Percentiles rank a stretch among this genome's conserved stretches.
Conservation (phyloP, 1,140 invertebrate species). For the Battus philenor region DNA sequence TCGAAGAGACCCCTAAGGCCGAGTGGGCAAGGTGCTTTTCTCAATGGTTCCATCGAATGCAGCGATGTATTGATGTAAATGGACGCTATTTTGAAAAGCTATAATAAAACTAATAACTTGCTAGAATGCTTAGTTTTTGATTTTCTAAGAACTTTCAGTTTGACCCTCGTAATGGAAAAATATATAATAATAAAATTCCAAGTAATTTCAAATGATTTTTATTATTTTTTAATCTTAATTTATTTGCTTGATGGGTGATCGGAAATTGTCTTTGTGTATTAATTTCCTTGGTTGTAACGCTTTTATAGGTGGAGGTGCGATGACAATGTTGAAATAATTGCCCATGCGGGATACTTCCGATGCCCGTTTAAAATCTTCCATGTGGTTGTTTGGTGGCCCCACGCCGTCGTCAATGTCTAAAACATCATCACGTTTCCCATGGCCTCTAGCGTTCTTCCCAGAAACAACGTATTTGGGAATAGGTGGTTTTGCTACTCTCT, state of each 20-base stretch:
- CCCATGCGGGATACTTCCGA: conserved; percentile 58
- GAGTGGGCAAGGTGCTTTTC: too few species aligned
- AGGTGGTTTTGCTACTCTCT: conserved; percentile 29
- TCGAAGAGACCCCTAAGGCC: too few species aligned
- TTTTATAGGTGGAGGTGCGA: conserved; percentile 62
- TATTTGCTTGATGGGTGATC: conserved; percentile 32
- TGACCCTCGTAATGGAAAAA: too few species aligned
- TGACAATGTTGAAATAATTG: conserved; percentile 68
- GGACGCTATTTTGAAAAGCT: too few species aligned
- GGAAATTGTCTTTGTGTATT: conserved; percentile 32
- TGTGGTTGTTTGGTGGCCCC: conserved; percentile 23
- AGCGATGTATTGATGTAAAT: too few species aligned
- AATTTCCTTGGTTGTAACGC: conserved; percentile 55
- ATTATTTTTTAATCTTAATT: too few species aligned
- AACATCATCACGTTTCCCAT: conserved; percentile 33
- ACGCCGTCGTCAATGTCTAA: conserved; percentile 35
- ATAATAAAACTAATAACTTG: too few species aligned
- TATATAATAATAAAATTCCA: too few species aligned
- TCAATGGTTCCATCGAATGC: too few species aligned
- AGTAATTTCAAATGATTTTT: too few species aligned
- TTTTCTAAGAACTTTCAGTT: too few species aligned
- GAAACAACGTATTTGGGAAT: conserved; percentile 21
- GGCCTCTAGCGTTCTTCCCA: conserved; percentile 21
- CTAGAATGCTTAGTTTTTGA: too few species aligned
- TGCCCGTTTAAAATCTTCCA: conserved; percentile 38